Conservation (phyloP, 1,140 invertebrate genomes). For the Lordiphosa clarofinis region DNA sequence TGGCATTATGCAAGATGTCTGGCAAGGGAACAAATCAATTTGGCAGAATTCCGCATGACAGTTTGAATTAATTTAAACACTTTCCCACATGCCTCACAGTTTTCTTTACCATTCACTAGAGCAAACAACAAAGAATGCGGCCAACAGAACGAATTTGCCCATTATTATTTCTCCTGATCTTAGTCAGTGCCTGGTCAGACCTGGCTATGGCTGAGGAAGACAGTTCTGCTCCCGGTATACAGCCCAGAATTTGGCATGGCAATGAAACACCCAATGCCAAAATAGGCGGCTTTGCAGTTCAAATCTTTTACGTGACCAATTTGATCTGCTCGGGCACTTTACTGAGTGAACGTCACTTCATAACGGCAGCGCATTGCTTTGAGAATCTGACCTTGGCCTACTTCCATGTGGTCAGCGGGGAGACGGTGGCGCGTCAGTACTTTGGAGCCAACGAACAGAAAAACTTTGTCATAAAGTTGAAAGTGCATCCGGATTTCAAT, state of each 20-base stretch:
- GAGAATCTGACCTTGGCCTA: neutral
- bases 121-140: slow-evolving; percentile 7
- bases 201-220: neutral
- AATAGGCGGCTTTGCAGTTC: slow-evolving; percentile 29
- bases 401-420: slow-evolving; percentile 22
- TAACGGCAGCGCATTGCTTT: slow-evolving; percentile 41
- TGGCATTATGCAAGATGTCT: neutral
- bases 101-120: neutral
- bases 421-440: neutral
- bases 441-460: neutral
- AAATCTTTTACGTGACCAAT: slow-evolving; percentile 5
- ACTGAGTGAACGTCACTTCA: slow-evolving; percentile 14
- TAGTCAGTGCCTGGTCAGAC: too few species aligned
- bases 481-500: slow-evolving; percentile 23
- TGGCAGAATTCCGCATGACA: neutral
- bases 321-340: slow-evolving; percentile 30
- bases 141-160: neutral
- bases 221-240: neutral
- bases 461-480: slow-evolving; percentile 7
- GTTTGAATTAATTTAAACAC: neutral
- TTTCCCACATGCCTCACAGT: neutral
- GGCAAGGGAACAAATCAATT: slow-evolving; percentile 22
- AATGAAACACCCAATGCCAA: neutral
- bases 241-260: slow-evolving; percentile 29
- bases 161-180: neutral